Conservation (phyloP, 2,888 invertebrate species). For the Sceliomorpha sp. region DNA sequence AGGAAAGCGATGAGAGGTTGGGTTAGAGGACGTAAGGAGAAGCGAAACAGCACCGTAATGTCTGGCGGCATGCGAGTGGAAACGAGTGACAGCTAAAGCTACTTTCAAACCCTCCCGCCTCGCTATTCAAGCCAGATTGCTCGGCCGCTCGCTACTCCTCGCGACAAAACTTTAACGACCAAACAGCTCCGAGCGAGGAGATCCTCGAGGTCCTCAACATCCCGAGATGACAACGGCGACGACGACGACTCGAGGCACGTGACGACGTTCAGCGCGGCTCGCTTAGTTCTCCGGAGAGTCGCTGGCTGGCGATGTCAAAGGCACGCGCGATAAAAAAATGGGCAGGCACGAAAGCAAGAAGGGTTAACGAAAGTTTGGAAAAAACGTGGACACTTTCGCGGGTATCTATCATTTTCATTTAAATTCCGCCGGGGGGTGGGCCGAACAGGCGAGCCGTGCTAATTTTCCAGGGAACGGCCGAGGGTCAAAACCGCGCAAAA, state of each 20-base stretch:
- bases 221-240: conserved; percentile 27
- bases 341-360: too few species aligned
- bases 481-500: too few species aligned
- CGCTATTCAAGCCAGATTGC: conserved; percentile 50
- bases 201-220: conserved; percentile 44
- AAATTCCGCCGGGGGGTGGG: too few species aligned
- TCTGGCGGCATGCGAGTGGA: conserved; percentile 65
- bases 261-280: not conserved
- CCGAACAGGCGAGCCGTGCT: too few species aligned
- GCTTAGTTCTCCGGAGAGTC: too few species aligned
- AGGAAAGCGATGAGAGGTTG: conserved; percentile 9
- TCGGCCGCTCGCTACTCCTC: conserved; percentile 21
- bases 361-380: too few species aligned
- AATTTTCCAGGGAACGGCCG: too few species aligned
- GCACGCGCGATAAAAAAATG: too few species aligned
- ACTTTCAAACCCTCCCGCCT: conserved; percentile 59
- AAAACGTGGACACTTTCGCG: too few species aligned
- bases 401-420: too few species aligned
- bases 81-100: conserved; percentile 67
- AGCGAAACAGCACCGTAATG: conserved; percentile 58
- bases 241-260: conserved; percentile 11
- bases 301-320: too few species aligned
- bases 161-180: conserved; percentile 57
- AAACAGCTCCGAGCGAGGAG: conserved; percentile 42
- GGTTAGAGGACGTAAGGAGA: conserved; percentile 37